A percentile compares a stretch with the other conserved stretches of the same genome.
Conservation (phyloP, 2,113 vertebrate genomes). For the Elephas maximus region DNA sequence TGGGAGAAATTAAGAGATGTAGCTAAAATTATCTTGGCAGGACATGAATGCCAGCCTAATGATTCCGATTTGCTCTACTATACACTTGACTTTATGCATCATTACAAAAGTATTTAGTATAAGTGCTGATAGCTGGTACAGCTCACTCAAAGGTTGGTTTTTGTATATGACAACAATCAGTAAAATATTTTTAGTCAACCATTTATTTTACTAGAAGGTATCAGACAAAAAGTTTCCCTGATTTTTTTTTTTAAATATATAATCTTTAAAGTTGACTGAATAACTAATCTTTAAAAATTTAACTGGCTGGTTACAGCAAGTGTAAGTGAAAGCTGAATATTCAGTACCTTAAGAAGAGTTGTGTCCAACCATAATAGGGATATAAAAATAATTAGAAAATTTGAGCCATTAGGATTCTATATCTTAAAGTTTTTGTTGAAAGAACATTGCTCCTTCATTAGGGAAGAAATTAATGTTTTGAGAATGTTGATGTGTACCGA, state of each 20-base stretch:
- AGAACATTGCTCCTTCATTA: background rate
- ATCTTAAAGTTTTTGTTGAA: background rate
- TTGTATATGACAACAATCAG: background rate
- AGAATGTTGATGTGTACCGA: background rate
- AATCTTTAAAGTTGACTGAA: background rate
- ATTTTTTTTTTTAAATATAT: background rate
- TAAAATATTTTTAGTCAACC: conserved; percentile 13
- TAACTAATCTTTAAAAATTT: background rate
- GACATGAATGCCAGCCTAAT: background rate
- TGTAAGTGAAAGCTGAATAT: background rate
- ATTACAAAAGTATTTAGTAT: background rate
- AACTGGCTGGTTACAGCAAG: background rate
- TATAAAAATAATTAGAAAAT: background rate
- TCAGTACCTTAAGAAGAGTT: background rate
- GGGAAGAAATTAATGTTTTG: background rate
- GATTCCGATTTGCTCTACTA: background rate
- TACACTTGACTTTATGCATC: background rate
- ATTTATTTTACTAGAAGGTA: background rate
- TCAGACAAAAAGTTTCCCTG: background rate
- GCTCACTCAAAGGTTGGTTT: background rate
- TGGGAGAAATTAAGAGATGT: background rate
- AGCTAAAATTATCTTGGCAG: background rate
- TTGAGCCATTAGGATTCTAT: background rate
- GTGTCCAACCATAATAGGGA: background rate
- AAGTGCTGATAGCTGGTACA: background rate